These are phyloP conservation scores for Troides oblongomaculatus DNA, from an alignment of 2,888 invertebrate genomes.

Conservation along the genomic window DNA sequence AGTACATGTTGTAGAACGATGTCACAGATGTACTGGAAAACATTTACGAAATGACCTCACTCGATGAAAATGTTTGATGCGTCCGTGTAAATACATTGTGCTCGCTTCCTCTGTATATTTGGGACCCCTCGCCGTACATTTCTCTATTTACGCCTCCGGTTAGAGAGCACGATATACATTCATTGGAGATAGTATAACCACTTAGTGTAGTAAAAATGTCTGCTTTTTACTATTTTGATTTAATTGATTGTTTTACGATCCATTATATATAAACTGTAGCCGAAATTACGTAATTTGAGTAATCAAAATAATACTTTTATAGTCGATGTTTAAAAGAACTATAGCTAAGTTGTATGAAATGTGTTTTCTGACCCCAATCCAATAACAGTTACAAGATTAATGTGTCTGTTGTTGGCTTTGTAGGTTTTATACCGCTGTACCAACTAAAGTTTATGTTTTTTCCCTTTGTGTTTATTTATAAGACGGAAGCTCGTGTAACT, in stretches of 20 bases:
- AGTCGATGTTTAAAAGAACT: too few species aligned
- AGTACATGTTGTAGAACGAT: conserved; percentile 1
- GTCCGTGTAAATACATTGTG: conserved; percentile 24
- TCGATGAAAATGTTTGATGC: conserved; percentile 28
- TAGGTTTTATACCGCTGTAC: too few species aligned
- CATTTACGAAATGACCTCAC: conserved; percentile 29
- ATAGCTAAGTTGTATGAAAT: not conserved
- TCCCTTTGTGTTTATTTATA: too few species aligned
- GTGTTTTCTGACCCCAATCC: too few species aligned
- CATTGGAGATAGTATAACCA: conserved; percentile 14
- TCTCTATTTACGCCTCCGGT: conserved; percentile 3
- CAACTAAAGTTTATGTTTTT: too few species aligned
- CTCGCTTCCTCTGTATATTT: conserved; percentile 12
- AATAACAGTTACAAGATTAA: too few species aligned
- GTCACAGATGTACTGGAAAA: conserved; percentile 18
- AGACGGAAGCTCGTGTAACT: too few species aligned
- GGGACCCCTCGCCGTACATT: conserved; percentile 17
- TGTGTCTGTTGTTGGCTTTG: too few species aligned
- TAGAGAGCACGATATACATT: conserved; percentile 13
- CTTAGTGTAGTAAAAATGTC: conserved; percentile 24
- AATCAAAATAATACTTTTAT: too few species aligned
- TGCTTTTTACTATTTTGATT: conserved; percentile 3
- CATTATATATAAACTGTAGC: too few species aligned
- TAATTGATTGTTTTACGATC: not conserved
- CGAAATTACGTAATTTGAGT: too few species aligned